Evolutionary conservation across 35 echinoderm and acorn worm genomes (phyloP).

Genomic region (Chiridota heheva): DNA sequence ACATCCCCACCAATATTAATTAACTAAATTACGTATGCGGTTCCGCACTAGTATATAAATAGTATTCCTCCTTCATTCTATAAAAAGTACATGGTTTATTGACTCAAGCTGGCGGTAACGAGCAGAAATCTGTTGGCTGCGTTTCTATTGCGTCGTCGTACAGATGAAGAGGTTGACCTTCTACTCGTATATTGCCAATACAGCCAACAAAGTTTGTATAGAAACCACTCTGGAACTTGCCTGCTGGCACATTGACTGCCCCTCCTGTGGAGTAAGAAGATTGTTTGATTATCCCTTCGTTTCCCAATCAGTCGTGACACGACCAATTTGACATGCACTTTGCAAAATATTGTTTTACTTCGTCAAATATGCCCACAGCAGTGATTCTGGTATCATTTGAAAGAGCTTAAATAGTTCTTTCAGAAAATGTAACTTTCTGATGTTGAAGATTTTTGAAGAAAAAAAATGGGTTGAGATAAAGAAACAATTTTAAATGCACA

Average conservation of each 20-base stretch:
- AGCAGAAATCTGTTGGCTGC: constrained; percentile 33
- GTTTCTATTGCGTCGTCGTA: constrained; percentile 19
- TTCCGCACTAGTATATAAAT: too few relatives aligned
- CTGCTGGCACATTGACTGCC: constrained; percentile 23
- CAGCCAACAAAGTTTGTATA: constrained; percentile 46
- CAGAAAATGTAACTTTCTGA: not conserved
- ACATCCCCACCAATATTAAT: too few relatives aligned
- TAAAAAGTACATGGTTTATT: too few relatives aligned
- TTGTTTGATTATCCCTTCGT: not conserved
- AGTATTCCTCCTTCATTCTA: too few relatives aligned
- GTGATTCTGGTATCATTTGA: not conserved
- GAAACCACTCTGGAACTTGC: constrained; percentile 12
- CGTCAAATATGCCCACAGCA: not conserved
- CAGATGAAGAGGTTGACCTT: constrained; percentile 21
- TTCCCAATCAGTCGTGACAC: not conserved
- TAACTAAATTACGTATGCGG: too few relatives aligned
- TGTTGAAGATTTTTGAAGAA: not conserved
- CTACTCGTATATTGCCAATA: constrained; percentile 29
- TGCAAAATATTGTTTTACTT: not conserved
- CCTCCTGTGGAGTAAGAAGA: not conserved
- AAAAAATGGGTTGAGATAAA: too few relatives aligned
- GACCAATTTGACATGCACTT: not conserved
- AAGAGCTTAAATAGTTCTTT: not conserved
- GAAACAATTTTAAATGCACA: too few relatives aligned
- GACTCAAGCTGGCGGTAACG: not conserved